Evolutionary conservation across 2,888 invertebrate species (phyloP).

Genomic region (Theretra japonica): DNA sequence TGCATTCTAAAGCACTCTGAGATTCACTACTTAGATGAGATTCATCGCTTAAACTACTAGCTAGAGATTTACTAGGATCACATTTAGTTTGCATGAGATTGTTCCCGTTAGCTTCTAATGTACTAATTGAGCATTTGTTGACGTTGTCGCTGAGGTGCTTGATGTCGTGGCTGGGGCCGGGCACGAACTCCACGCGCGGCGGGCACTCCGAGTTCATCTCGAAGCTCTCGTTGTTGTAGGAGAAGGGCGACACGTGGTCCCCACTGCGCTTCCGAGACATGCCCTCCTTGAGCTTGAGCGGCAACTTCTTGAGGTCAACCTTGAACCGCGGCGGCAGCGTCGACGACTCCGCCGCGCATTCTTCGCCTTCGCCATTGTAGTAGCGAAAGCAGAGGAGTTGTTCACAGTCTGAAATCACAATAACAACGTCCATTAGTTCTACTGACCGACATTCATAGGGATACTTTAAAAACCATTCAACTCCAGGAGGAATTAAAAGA

Average conservation of each 20-base stretch:
- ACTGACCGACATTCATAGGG: too few relatives aligned
- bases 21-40: constrained; percentile 81
- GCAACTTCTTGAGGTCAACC: constrained; percentile 85
- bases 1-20: constrained; percentile 68
- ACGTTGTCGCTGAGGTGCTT: constrained; percentile 80
- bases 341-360: constrained; percentile 87
- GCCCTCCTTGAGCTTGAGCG: constrained; percentile 82
- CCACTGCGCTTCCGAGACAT: constrained; percentile 80
- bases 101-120: constrained; percentile 78
- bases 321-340: constrained; percentile 75
- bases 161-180: constrained; percentile 74
- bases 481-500: too few relatives aligned
- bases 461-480: too few relatives aligned
- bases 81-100: constrained; percentile 76
- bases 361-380: constrained; percentile 87
- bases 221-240: constrained; percentile 81
- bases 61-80: constrained; percentile 81
- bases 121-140: constrained; percentile 84
- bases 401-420: constrained; percentile 85
- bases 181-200: constrained; percentile 71
- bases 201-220: constrained; percentile 79
- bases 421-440: constrained; percentile 29
- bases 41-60: constrained; percentile 74
- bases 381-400: constrained; percentile 89
- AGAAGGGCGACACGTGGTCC: constrained; percentile 77